Conservation (phyloP, 1,140 invertebrate species). For the Leucophenga varia region DNA sequence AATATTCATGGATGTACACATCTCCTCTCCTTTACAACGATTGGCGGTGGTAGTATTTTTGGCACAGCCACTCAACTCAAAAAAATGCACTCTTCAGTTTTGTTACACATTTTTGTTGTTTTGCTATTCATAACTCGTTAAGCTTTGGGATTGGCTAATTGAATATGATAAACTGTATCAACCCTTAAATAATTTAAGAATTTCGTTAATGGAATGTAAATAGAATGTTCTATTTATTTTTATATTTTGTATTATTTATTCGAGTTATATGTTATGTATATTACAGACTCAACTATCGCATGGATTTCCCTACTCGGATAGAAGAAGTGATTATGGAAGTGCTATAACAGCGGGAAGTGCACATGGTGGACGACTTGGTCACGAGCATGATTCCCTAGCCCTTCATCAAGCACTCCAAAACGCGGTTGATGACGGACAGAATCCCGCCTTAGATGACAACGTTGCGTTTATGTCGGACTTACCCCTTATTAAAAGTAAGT, state of each 20-base stretch:
- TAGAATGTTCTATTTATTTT: conserved; percentile 1
- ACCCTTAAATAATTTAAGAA: conserved; percentile 27
- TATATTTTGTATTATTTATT: not conserved
- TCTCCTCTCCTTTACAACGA: too few relatives aligned
- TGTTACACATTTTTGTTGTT: conserved; percentile 13
- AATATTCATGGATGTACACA: conserved; percentile 10
- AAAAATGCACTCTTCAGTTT: too few relatives aligned
- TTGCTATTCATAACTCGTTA: conserved; percentile 31
- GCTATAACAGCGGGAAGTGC: conserved; percentile 43
- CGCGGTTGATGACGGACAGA: conserved; percentile 76
- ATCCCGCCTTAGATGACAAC: conserved; percentile 80
- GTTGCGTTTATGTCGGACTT: conserved; percentile 84
- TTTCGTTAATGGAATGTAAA: conserved; percentile 11
- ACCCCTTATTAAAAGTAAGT: conserved; percentile 86
- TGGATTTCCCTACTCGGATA: conserved; percentile 55
- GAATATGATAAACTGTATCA: conserved; percentile 17
- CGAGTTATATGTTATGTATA: too few relatives aligned
- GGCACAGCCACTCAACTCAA: too few relatives aligned
- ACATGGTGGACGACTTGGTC: conserved; percentile 46
- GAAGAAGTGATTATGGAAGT: conserved; percentile 51
- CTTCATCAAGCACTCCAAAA: conserved; percentile 68
- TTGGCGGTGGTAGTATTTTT: too few relatives aligned
- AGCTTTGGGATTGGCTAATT: conserved; percentile 40
- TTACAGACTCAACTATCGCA: conserved; percentile 53
- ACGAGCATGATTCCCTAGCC: conserved; percentile 64